These are phyloP conservation scores for Aspidapion aeneum DNA, from an alignment of 2,888 invertebrate species.

Conservation along the genomic window DNA sequence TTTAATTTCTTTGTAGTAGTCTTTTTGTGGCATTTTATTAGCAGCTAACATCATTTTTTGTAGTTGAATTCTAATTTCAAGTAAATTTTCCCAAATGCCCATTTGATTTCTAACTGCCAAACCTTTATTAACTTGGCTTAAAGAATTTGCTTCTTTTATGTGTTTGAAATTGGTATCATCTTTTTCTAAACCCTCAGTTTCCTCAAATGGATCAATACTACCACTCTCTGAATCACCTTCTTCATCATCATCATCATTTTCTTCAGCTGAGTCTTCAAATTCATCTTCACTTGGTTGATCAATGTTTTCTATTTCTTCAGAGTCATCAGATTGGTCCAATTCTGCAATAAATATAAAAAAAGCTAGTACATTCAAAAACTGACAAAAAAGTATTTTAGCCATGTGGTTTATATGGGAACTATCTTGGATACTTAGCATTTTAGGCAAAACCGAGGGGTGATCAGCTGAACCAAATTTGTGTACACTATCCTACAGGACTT, in stretches of 20 bases:
- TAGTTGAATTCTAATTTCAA: constrained; percentile 83
- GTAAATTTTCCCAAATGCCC: constrained; percentile 76
- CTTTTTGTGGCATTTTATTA: constrained; percentile 74
- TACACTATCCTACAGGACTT: too few relatives aligned
- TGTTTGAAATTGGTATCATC: constrained; percentile 51
- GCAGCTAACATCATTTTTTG: constrained; percentile 75
- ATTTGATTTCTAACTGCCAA: constrained; percentile 66
- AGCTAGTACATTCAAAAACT: too few relatives aligned
- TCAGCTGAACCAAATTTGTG: too few relatives aligned
- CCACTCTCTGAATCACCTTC: constrained; percentile 13
- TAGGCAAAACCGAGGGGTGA: too few relatives aligned
- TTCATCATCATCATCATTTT: constrained; percentile 26
- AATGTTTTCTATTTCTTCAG: constrained; percentile 36
- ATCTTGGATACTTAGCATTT: too few relatives aligned
- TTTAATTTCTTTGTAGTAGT: constrained; percentile 51
- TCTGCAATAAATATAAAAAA: not conserved
- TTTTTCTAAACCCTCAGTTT: constrained; percentile 26
- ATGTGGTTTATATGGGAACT: too few relatives aligned
- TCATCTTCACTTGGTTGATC: constrained; percentile 25
- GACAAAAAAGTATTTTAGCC: too few relatives aligned
- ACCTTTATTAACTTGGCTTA: constrained; percentile 63
- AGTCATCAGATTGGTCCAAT: constrained; percentile 37
- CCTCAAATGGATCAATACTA: constrained; percentile 23
- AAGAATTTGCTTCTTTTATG: constrained; percentile 53
- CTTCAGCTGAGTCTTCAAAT: constrained; percentile 30